Percentiles rank a stretch among this genome's conserved stretches.
Evolutionary conservation across 2,113 vertebrate genomes (phyloP).

Genomic region (Poecile atricapillus): DNA sequence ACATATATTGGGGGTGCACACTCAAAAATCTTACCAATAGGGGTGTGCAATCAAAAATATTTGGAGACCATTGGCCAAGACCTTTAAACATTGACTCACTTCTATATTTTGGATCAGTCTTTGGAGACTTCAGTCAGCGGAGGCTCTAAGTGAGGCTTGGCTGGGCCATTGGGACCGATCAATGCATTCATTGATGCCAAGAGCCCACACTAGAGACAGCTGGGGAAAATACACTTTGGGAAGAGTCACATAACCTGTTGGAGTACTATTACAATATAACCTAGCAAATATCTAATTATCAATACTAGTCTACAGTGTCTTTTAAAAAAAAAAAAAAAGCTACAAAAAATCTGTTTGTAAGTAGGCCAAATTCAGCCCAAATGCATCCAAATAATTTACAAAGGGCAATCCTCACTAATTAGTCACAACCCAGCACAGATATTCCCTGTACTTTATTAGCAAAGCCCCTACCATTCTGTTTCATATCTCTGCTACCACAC

Average conservation of each 20-base stretch:
- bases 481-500: not conserved
- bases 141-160: not conserved
- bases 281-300: not conserved
- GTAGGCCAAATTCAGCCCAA: not conserved
- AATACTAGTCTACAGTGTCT: not conserved
- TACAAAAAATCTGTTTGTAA: not conserved
- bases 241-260: not conserved
- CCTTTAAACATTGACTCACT: not conserved
- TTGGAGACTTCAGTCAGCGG: rapidly evolving
- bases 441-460: not conserved
- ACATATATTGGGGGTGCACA: not conserved
- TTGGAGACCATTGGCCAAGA: not conserved
- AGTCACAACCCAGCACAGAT: not conserved
- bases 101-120: not conserved
- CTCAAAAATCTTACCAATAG: not conserved
- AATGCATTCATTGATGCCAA: not conserved
- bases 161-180: rapidly evolving
- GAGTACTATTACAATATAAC: not conserved
- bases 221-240: not conserved
- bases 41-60: not conserved
- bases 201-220: rapidly evolving
- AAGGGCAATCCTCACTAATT: not conserved
- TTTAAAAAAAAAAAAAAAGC: not conserved
- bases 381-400: not conserved
- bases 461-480: not conserved